Conservation (phyloP, 1,140 invertebrate species). For the Drosophila eugracilis region DNA sequence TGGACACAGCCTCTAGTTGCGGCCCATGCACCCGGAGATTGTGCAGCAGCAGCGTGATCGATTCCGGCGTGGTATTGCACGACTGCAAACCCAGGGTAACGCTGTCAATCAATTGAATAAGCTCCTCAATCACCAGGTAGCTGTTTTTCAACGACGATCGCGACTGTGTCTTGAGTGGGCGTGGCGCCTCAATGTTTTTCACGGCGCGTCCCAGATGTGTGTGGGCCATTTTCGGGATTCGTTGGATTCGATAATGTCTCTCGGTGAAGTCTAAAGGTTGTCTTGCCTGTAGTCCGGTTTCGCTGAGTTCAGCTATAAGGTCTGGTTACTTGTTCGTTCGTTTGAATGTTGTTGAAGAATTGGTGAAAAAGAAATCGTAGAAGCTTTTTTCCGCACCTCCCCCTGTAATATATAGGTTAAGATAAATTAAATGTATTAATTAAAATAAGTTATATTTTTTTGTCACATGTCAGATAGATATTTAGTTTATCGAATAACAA, state of each 20-base stretch:
- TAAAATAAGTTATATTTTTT: too few species aligned
- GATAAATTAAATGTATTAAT: too few species aligned
- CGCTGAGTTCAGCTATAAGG: constrained; percentile 19
- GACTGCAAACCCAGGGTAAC: constrained; percentile 89
- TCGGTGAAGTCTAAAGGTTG: constrained; percentile 4
- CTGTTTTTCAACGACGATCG: constrained; percentile 80
- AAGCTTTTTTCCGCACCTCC: constrained; percentile 82
- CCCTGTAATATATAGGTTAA: constrained; percentile 52
- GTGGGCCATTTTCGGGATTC: constrained; percentile 72
- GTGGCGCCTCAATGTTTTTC: constrained; percentile 90
- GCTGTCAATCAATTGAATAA: constrained; percentile 89
- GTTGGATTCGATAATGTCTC: constrained; percentile 28
- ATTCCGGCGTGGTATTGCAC: constrained; percentile 84
- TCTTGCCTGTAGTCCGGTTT: constrained; percentile 30
- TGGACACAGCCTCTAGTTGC: constrained; percentile 90
- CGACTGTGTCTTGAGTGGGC: constrained; percentile 88
- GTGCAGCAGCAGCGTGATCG: constrained; percentile 84
- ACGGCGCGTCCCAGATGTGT: constrained; percentile 85
- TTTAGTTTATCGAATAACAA: too few species aligned
- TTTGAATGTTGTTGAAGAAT: constrained; percentile 52
- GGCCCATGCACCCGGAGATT: constrained; percentile 90
- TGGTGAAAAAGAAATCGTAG: constrained; percentile 65
- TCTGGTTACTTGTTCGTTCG: constrained; percentile 60
- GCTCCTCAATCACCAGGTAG: constrained; percentile 87
- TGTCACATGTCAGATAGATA: too few species aligned